These are phyloP conservation scores for Trachurus trachurus DNA, from an alignment of 2,797 vertebrate genomes.

Conservation along the genomic window DNA sequence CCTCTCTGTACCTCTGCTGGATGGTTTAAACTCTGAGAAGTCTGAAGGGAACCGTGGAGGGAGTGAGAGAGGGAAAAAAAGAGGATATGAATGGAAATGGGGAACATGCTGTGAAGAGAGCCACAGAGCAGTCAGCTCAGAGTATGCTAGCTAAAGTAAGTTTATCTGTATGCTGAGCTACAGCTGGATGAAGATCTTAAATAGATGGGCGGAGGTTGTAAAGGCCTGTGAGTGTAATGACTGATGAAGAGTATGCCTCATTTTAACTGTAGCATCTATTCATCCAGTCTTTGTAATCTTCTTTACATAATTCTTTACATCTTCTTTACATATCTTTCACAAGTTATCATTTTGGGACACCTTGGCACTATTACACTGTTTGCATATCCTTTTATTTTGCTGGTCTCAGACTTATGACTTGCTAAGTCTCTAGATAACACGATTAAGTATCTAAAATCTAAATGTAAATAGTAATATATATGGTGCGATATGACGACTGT, in stretches of 20 bases:
- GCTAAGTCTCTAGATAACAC: neutral
- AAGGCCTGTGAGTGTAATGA: slow-evolving; percentile 18
- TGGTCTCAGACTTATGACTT: neutral
- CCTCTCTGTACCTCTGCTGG: slow-evolving; percentile 6
- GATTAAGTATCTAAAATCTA: neutral
- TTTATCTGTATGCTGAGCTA: slow-evolving; percentile 46
- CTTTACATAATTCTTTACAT: no score
- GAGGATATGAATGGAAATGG: slow-evolving; percentile 45
- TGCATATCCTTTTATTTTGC: neutral
- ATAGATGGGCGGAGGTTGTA: slow-evolving; percentile 11
- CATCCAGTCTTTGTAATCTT: neutral
- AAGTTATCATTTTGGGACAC: neutral
- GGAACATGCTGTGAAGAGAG: slow-evolving; percentile 52
- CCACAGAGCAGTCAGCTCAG: slow-evolving; percentile 41
- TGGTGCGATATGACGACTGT: neutral
- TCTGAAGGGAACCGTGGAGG: slow-evolving; percentile 21
- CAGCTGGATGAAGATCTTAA: slow-evolving; percentile 14
- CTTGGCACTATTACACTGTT: neutral
- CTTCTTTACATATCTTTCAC: no score
- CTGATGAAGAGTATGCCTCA: neutral
- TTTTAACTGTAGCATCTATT: slow-evolving; percentile 15
- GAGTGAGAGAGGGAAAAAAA: slow-evolving; percentile 13
- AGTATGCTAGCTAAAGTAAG: slow-evolving; percentile 38
- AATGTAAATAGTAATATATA: neutral
- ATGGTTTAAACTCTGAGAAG: slow-evolving; percentile 33